These are phyloP conservation scores for Drosophila pachea DNA, from an alignment of 1,140 invertebrate species.

Conservation along the genomic window DNA sequence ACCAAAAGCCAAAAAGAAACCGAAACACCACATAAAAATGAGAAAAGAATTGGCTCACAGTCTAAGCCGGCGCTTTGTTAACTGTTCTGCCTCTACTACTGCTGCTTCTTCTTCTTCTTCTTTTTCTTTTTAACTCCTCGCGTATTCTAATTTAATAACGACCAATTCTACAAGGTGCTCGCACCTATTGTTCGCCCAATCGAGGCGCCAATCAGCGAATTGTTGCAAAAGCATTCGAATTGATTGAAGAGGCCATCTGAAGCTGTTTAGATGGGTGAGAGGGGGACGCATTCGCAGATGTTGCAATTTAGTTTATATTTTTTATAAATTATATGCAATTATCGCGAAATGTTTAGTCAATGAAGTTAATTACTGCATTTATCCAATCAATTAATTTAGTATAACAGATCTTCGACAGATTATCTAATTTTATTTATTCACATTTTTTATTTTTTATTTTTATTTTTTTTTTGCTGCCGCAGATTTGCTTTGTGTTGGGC, in stretches of 20 bases:
- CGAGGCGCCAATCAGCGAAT: no score
- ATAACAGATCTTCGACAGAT: neutral
- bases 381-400: no score
- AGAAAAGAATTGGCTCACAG: constrained; percentile 26
- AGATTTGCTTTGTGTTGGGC: constrained; percentile 10
- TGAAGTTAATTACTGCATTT: no score
- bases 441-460: neutral
- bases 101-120: constrained; percentile 19
- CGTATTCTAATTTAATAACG: constrained; percentile 61
- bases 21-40: no score
- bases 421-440: neutral
- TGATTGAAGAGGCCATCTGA: no score
- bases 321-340: no score
- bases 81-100: constrained; percentile 18
- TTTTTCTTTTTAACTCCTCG: constrained; percentile 14
- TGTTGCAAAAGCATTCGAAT: no score
- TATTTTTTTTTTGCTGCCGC: constrained; percentile 11
- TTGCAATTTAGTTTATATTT: no score
- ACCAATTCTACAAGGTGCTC: constrained; percentile 45
- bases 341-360: no score
- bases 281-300: no score
- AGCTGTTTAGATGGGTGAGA: no score
- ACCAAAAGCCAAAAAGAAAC: constrained; percentile 8
- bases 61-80: constrained; percentile 13
- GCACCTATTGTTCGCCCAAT: no score